Percentiles rank a stretch among this genome's conserved stretches.
phyloP scores from a whole-genome alignment of 2,113 vertebrate genomes.

The Epinephelus moara region DNA sequence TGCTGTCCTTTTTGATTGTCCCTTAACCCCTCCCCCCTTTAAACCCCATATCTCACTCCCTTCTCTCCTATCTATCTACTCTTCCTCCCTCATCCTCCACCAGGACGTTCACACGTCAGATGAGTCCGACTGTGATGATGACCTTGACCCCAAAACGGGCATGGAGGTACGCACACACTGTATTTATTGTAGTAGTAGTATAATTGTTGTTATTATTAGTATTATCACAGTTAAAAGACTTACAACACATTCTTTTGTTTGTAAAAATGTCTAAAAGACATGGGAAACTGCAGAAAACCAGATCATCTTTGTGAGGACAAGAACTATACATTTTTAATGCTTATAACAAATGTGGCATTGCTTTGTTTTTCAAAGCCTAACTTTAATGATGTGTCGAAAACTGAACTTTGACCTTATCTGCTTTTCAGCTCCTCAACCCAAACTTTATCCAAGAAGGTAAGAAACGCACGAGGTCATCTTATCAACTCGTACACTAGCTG shows the following conservation, averaged over 20 bases:
- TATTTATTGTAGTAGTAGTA: neutral
- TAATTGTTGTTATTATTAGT: too few relatives aligned
- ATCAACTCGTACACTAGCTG: too few relatives aligned
- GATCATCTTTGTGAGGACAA: neutral
- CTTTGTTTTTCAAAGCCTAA: too few relatives aligned
- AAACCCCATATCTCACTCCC: too few relatives aligned
- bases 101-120: conserved; percentile 97
- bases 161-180: conserved; percentile 91
- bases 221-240: too few relatives aligned
- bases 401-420: conserved; percentile 13
- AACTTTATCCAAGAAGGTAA: conserved; percentile 99
- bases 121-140: conserved; percentile 98
- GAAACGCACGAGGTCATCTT: conserved; percentile 51
- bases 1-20: neutral
- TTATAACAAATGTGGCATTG: too few relatives aligned
- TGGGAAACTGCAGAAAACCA: too few relatives aligned
- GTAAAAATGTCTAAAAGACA: too few relatives aligned
- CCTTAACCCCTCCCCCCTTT: neutral
- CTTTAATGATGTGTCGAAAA: neutral
- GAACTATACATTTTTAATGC: neutral
- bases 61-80: neutral
- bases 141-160: conserved; percentile 96
- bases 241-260: too few relatives aligned
- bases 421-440: conserved; percentile 95
- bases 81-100: conserved; percentile 15